These are phyloP conservation scores for Psittacus erithacus DNA, from an alignment of 2,113 vertebrate genomes.

Conservation along the genomic window DNA sequence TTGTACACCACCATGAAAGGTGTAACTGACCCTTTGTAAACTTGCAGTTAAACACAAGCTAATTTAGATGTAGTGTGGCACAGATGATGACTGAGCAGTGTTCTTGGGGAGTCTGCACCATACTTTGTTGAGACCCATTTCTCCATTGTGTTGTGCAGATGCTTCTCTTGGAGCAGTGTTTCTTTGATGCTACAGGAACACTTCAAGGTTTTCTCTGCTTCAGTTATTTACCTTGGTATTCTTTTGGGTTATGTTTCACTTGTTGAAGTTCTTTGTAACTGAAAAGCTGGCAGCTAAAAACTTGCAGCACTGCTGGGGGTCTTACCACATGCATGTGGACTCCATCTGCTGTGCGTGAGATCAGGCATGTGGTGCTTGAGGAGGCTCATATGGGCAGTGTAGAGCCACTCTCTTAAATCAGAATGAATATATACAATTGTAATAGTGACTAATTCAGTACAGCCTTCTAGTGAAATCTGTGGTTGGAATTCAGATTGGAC, in stretches of 20 bases:
- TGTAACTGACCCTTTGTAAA: background rate
- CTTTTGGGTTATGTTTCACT: background rate
- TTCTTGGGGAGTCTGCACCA: background rate
- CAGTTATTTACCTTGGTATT: background rate
- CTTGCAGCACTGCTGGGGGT: background rate
- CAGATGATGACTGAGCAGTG: background rate
- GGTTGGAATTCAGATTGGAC: background rate
- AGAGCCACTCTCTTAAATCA: background rate
- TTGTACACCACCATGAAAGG: background rate
- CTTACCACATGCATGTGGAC: background rate
- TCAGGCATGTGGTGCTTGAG: background rate
- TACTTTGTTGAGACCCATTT: background rate
- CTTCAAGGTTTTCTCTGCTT: background rate
- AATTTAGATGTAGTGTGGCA: background rate
- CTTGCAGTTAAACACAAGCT: background rate
- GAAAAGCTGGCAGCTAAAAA: background rate
- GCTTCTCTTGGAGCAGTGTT: background rate
- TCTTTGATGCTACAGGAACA: background rate
- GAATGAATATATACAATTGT: background rate
- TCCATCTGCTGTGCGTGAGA: conserved; percentile 10
- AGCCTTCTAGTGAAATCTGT: conserved; percentile 1
- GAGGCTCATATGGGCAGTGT: background rate
- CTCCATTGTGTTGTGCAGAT: background rate
- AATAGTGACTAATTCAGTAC: conserved; percentile 9
- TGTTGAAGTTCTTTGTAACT: background rate